Percentiles rank a stretch among this genome's conserved stretches.
Evolutionary conservation across 2,797 vertebrate species (phyloP).

Genomic region (Xerus rutilus): DNA sequence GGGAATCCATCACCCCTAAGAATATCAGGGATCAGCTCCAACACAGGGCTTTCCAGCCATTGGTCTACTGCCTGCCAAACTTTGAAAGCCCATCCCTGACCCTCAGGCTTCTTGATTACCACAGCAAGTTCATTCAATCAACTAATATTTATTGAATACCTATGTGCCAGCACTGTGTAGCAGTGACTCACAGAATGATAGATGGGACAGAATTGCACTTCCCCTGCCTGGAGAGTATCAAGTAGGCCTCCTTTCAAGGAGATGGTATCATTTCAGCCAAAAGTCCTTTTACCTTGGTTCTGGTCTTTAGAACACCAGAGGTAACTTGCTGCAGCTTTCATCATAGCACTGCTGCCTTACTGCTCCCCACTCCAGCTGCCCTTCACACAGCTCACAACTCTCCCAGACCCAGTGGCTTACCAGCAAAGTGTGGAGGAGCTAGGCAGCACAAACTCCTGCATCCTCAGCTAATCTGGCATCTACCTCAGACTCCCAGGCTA

Average conservation of each 20-base stretch:
- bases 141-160: slow-evolving; percentile 59
- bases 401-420: background rate
- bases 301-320: background rate
- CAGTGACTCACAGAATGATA: background rate
- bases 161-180: slow-evolving; percentile 28
- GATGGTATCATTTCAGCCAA: background rate
- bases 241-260: background rate
- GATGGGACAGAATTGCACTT: background rate
- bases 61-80: slow-evolving; percentile 26
- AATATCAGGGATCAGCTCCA: background rate
- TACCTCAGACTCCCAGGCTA: background rate
- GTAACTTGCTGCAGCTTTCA: background rate
- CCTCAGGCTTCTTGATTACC: background rate
- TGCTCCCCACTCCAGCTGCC: background rate
- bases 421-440: background rate
- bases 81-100: slow-evolving; percentile 37
- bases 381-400: background rate
- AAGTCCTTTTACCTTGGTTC: background rate
- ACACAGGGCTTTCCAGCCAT: background rate
- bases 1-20: background rate
- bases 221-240: background rate
- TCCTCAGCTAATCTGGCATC: background rate
- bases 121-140: slow-evolving; percentile 30
- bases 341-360: background rate
- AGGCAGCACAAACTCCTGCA: background rate